Evolutionary conservation across 2,888 invertebrate species (phyloP), one percentile per base, ranked within the genome.

Genomic region (Clanis bilineata): DNA sequence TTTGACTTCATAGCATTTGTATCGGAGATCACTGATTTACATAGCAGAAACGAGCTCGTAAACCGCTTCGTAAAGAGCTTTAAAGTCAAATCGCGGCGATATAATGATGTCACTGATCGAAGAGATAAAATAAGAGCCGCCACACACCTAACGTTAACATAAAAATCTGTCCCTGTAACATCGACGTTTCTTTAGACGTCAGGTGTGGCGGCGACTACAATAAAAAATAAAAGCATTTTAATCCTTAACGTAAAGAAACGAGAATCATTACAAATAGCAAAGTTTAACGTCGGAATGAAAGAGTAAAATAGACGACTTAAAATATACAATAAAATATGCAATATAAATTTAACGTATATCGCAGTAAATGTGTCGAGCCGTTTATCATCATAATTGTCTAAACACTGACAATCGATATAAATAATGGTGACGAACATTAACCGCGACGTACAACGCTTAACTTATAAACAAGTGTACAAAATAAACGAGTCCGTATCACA

Each of bases 281-380:
- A 67, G 59, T 62, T 59, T 32, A 77, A 76, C 76, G 15, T 51
- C 82, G 89, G 89, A 89, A 89, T 89, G 89, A 83, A 86, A 86
- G 70, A 88, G 83, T 81, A 82, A 41, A 70, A 79, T 73, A 80
- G 69, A 77, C 66, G 83, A 77, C 80, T 79, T 82, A 82, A 79
- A 65, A 62, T 80, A 79, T 51, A 51, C 28, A 51, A 51, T 51
- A 51, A 51, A 51, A 51, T 18, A 32, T 51, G 51, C 28, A 51
- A 32, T 51, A 32, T 18, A 51, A 51, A 36, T 36, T 9, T 36
- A 36, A 51, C 18, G 51, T 51, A 51, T 51, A 32, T 32, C 28
- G 18, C 51, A 51, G 28, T 51, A 32, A 18, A 51, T 51, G 51
- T 32, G 32, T 10, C 32, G 32, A 12, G 10, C 22, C 41, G 56